Base-by-base conservation (phyloP, 2,113 vertebrate genomes). In the Prunella himalayana region DNA sequence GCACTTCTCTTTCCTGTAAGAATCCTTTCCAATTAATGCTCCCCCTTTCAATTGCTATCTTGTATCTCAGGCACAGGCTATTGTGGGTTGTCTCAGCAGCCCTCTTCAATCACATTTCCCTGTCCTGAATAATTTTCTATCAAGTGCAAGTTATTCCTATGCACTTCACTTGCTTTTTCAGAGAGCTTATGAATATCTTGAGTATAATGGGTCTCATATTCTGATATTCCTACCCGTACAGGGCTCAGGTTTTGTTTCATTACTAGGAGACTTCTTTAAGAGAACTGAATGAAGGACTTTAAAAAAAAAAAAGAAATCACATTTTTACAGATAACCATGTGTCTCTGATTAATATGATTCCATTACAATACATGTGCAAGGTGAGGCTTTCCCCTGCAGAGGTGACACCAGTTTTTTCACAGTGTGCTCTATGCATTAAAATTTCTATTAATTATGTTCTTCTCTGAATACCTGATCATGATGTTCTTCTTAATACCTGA, bases 1-100 rank as follows among this genome's bases (percentile, higher is more conserved):
- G 15, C 30, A 17, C 50, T 65, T 60, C 10, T 61, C 28, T 65
- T 69, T 51, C 4, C n/a, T 54, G 2, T 41, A 44, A 77, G 80
- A 86, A 81, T 65, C 6, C 1, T 47, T 57, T 14, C 14, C 25
- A 65, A 66, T 60, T 89, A 66, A 60, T 28, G 30, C 2, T 0
- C 8, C n/a, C 0, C 0, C 4, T 77, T 86, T 83, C n/a, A 45
- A 1, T 39, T 77, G 31, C 63, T 45, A 0, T 50, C 59, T 53
- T 73, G 16, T 66, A 20, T 91, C 64, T 83, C 37, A 42, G 49
- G 24, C 45, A 9, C 27, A 57, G 60, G 11, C 50, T 86, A 1
- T 77, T 88, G 70, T 2, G 37, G 51, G 31, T 47, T 73, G 94
- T 96, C 51, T 78, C 22, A 2, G 51, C 45, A 73, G n/a, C 42